Evolutionary conservation across 2,113 vertebrate species (phyloP).

Genomic region (Ramphastos sulfuratus): DNA sequence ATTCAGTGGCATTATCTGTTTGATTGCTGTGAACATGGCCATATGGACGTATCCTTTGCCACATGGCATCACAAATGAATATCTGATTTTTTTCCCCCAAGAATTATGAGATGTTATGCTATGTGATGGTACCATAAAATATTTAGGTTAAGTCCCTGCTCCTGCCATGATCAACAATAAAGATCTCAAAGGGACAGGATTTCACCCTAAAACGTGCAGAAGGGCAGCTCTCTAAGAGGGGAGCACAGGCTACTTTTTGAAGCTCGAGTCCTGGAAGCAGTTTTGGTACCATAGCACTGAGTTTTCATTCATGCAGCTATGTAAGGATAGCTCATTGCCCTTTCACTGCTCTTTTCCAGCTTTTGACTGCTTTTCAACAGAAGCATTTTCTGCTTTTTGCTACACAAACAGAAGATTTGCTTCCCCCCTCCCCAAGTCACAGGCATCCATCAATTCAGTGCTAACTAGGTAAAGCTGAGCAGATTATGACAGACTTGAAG

Average conservation of each 20-base stretch:
- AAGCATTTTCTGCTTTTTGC: not conserved
- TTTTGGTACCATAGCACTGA: not conserved
- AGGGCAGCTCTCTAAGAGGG: not conserved
- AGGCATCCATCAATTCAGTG: not conserved
- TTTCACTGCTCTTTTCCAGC: not conserved
- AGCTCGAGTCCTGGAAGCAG: not conserved
- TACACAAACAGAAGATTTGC: not conserved
- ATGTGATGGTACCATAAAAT: conserved; percentile 1
- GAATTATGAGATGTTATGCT: not conserved
- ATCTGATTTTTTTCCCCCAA: not conserved
- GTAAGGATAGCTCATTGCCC: not conserved
- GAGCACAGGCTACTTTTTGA: not conserved
- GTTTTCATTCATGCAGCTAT: not conserved
- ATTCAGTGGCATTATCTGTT: conserved; percentile 36
- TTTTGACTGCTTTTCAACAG: not conserved
- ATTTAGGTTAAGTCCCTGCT: not conserved
- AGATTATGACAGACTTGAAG: not conserved
- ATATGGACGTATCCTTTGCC: conserved; percentile 31
- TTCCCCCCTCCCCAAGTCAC: not conserved
- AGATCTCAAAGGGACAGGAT: not conserved
- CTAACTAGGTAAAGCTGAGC: not conserved
- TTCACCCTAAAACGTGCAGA: not conserved
- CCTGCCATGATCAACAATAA: not conserved
- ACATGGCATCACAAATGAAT: conserved; percentile 44
- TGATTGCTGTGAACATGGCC: conserved; percentile 26